Base-by-base conservation (phyloP, 2,888 invertebrate species). In the Molanna angustata region DNA sequence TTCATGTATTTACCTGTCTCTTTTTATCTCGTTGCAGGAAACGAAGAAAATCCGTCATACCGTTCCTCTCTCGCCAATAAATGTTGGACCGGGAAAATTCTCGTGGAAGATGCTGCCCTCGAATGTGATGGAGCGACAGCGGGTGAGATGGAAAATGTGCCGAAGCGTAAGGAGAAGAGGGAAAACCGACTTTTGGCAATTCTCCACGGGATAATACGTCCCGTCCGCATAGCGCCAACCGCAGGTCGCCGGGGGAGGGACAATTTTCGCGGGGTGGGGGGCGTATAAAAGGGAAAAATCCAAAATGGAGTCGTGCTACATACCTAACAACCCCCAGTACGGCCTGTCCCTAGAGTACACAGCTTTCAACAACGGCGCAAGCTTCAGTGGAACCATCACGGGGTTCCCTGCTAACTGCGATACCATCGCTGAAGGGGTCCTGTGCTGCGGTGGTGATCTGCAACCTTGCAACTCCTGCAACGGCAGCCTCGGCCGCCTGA, bases 251-350 rank as follows among this genome's bases (percentile, higher is more conserved):
- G n/a, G n/a, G n/a, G n/a, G n/a, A n/a, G n/a, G n/a, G n/a, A n/a
- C n/a, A n/a, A n/a, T n/a, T n/a, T n/a, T n/a, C n/a, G n/a, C n/a
- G n/a, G n/a, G n/a, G n/a, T n/a, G n/a, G n/a, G n/a, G n/a, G n/a
- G 31, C 31, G 37, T 53, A 56, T 56, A 56, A 53, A 53, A 57
- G 20, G 31, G 33, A 18, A 11, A 35, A 37, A 37, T 48, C 44
- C 58, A 52, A 56, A 43, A 80, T 80, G 80, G 80, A 80, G 63
- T 65, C 66, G 54, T 82, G 80, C 71, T 83, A 83, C 71, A 74
- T 83, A 62, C 83, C 83, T 52, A 83, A 83, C 78, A 83, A 83
- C 71, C 83, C 83, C 63, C 82, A 82, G 79, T 83, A 76, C 71
- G 82, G 81, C 66, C 68, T 80, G 64, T 72, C 74, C 60, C 67